Base-by-base conservation (phyloP, 1,140 invertebrate species). In the Acromyrmex heyeri region DNA sequence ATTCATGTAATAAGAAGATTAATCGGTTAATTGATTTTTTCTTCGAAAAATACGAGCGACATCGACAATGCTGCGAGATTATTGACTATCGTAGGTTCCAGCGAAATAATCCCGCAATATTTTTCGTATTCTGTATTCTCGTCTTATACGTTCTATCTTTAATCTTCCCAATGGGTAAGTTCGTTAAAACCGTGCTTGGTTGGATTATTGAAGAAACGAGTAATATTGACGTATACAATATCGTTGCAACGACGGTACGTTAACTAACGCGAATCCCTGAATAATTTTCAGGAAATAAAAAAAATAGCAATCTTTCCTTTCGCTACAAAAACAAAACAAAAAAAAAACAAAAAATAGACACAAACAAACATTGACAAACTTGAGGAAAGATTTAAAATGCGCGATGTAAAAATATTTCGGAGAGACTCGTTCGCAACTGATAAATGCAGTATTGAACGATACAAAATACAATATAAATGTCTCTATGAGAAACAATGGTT, bases 1-100 rank as follows among this genome's bases (percentile, higher is more conserved):
- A 83, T 73, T 73, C 57, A 73, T 12, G 2, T 48, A 75, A 75
- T 83, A 75, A 83, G 69, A 62, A 72, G 79, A 75, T 83, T 83
- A 83, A 48, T 34, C 69, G 69, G 38, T 83, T 83, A 75, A 75
- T 75, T 62, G 12, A 62, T 75, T 82, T 82, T 73, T 48, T 38
- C 16, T 30, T n/a, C 24, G 44, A 70, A 82, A 72, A 59, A 48
- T 38, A 44, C 1, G 14, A 7, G 16, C 38, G 4, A 18, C 78
- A 61, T 55, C n/a, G 34, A 53, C 44, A 30, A 10, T 0, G 75
- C 16, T 48, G 24, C 53, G 21, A 30, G 30, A 73, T 27, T 61
- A 38, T 21, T 73, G 30, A 48, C 12, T 16, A 27, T 21, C 14
- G 44, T 50, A 18, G 18, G 10, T 44, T 69, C 12, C 14, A 27